Evolutionary conservation across 2,888 invertebrate species (phyloP), one percentile per base, ranked within the genome.

Genomic region (Aelia acuminata): DNA sequence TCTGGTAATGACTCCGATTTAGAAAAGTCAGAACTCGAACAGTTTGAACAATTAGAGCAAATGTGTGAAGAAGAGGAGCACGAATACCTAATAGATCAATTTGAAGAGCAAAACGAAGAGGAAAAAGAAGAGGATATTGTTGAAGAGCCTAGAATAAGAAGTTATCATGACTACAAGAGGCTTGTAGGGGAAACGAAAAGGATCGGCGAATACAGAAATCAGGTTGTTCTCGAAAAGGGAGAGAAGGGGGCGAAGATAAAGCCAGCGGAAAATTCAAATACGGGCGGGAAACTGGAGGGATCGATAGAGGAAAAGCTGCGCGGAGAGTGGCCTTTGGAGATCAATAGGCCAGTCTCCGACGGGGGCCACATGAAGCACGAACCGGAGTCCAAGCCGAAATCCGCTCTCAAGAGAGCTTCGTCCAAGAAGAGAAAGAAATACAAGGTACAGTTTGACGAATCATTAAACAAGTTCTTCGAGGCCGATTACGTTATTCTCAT

Each of bases 401-500:
- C 90, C 87, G 91, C 90, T 75, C 90, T 91, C 89, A 91, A 91
- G 90, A 92, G 89, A 91, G 91, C 91, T 91, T 92, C 89, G 91
- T 92, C 91, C 31, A 92, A 94, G 89, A 92, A 93, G 89, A 87
- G 90, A 84, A 95, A 95, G 91, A 96, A 96, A 91, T 95, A 97
- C 92, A 95, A 97, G 88, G 97, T 97, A 43, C 95, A 97, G 87
- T 97, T 97, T 92, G 97, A 97, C 92, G 97, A 97, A 93, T 96
- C 95, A 91, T 95, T 96, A 88, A 97, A 97, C 93, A 96, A 97
- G 92, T 97, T 97, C 93, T 97, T 97, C 92, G 97, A 97, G 91
- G 97, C 97, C 87, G 97, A 97, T 93, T 97, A 97, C 92, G 97
- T 97, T 91, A 97, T 97, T 91, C 94, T 97, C 90, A 97, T 97